These are phyloP conservation scores for Andrena cerasifolii DNA, from an alignment of 1,140 invertebrate species.

Conservation along the genomic window DNA sequence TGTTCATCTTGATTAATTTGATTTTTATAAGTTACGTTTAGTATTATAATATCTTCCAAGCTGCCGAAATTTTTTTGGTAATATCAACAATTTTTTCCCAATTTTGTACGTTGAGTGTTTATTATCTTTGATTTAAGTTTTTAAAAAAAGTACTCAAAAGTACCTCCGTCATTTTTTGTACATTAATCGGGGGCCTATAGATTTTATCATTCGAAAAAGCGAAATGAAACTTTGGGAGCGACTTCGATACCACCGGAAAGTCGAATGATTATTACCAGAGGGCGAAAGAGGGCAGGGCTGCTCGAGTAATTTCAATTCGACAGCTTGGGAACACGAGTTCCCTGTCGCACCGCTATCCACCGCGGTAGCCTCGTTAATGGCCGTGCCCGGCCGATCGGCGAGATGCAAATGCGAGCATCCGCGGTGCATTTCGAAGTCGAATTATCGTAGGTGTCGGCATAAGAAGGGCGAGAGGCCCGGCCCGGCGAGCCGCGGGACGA, in stretches of 20 bases:
- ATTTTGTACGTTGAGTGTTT: too few species aligned
- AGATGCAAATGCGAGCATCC: conserved; percentile 53
- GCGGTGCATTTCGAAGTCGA: conserved; percentile 41
- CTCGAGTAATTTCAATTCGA: conserved; percentile 43
- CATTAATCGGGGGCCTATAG: too few species aligned
- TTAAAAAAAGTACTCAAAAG: too few species aligned
- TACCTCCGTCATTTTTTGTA: too few species aligned
- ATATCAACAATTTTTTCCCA: too few species aligned
- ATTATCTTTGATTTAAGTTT: too few species aligned
- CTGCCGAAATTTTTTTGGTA: too few species aligned
- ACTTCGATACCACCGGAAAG: background rate
- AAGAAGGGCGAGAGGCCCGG: conserved; percentile 37
- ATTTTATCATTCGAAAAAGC: too few species aligned
- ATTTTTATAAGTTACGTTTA: too few species aligned
- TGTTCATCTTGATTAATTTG: too few species aligned
- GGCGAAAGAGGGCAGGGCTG: background rate
- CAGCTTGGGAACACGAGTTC: conserved; percentile 45
- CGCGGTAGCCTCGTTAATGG: conserved; percentile 47
- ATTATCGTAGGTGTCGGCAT: conserved; percentile 53
- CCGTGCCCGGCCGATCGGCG: conserved; percentile 28
- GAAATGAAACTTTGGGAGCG: background rate
- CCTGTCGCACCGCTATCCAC: conserved; percentile 5
- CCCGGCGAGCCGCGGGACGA: conserved; percentile 25
- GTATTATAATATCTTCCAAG: too few species aligned
- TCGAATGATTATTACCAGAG: conserved; percentile 27